These are phyloP conservation scores for Lycorma delicatula DNA, from an alignment of 1,140 invertebrate species.

Conservation along the genomic window DNA sequence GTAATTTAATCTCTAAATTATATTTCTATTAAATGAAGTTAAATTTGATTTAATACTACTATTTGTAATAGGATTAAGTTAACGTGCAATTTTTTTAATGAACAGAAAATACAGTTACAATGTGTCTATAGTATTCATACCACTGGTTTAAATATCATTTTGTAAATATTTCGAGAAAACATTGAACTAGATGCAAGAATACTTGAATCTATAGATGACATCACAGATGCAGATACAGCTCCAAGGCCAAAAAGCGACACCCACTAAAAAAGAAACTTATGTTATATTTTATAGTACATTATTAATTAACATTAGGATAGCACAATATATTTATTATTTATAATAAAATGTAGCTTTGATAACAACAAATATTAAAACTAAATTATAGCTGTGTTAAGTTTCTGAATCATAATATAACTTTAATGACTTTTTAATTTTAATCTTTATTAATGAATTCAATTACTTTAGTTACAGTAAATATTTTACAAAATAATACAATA, in stretches of 20 bases:
- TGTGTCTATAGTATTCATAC: conserved; percentile 46
- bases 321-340: too few relatives aligned
- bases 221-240: conserved; percentile 69
- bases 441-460: too few relatives aligned
- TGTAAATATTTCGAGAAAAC: conserved; percentile 76
- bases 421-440: too few relatives aligned
- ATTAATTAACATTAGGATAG: too few relatives aligned
- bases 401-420: too few relatives aligned
- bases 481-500: too few relatives aligned
- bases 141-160: conserved; percentile 57
- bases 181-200: conserved; percentile 67
- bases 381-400: too few relatives aligned
- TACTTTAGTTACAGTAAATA: too few relatives aligned
- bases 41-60: not conserved
- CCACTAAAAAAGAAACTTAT: conserved; percentile 32
- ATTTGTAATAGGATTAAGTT: not conserved
- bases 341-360: too few relatives aligned
- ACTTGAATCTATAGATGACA: conserved; percentile 74
- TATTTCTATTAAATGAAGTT: not conserved
- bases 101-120: not conserved
- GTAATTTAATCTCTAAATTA: too few relatives aligned
- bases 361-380: too few relatives aligned
- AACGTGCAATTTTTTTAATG: not conserved
- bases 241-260: conserved; percentile 64
- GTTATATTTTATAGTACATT: too few relatives aligned